These are phyloP conservation scores for Xiphophorus couchianus DNA, from an alignment of 2,113 vertebrate species.

Conservation along the genomic window DNA sequence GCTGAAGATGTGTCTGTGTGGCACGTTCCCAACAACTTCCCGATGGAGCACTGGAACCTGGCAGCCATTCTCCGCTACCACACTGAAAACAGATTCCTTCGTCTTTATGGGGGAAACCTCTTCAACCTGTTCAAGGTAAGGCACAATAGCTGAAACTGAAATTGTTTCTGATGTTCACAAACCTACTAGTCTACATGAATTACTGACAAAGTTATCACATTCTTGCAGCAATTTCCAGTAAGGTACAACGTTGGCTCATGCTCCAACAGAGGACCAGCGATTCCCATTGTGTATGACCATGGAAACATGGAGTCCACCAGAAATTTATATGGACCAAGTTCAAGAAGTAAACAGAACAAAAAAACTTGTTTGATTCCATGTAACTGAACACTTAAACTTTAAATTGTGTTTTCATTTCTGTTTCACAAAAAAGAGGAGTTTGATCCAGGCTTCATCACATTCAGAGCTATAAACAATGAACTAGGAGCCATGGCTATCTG, in stretches of 20 bases:
- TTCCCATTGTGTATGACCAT: constrained; percentile 38
- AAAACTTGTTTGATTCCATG: neutral
- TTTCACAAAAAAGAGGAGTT: constrained; percentile 8
- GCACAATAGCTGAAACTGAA: neutral
- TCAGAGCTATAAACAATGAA: constrained; percentile 38
- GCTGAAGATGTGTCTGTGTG: constrained; percentile 44
- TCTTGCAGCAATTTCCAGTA: constrained; percentile 39
- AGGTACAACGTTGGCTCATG: constrained; percentile 17
- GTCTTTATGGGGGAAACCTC: constrained; percentile 28
- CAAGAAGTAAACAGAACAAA: constrained; percentile 15
- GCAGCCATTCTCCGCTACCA: constrained; percentile 40
- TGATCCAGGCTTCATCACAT: constrained; percentile 38
- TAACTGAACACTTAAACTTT: neutral
- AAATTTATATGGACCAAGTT: neutral
- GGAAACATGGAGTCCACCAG: constrained; percentile 26
- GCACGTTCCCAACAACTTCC: constrained; percentile 47
- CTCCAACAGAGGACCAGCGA: constrained; percentile 23
- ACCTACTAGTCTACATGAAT: neutral
- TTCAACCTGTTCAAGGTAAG: constrained; percentile 35
- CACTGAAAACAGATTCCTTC: constrained; percentile 17
- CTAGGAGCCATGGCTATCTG: constrained; percentile 32
- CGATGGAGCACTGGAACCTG: constrained; percentile 35
- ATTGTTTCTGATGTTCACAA: neutral
- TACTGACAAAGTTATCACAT: neutral
- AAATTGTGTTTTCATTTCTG: neutral